Base-by-base conservation (phyloP, 2,888 invertebrate species). In the Rotaria magnacalcarata region DNA sequence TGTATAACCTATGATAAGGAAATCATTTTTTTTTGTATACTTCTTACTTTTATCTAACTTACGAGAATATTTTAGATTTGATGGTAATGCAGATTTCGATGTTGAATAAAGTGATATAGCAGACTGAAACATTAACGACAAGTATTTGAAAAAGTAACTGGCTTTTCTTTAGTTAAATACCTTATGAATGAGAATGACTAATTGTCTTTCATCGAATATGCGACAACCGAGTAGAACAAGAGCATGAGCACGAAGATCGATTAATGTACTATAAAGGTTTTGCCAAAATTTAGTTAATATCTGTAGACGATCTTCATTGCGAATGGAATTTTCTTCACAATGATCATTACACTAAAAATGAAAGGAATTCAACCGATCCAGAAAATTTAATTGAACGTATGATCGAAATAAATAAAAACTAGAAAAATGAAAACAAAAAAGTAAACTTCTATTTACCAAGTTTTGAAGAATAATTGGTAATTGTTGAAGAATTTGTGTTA, bases 181-280 rank as follows among this genome's bases (percentile, higher is more conserved):
- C 47, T 80, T 80, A 47, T 80, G 41, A n/a, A 80, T 47, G 5
- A 80, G 7, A 43, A 80, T 47, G 24, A 80, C 24, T 24, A 80
- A 47, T 24, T 80, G 43, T 80, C 47, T 16, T 80, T 80, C 75
- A 24, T 80, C 75, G 8, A 80, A 80, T 43, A 80, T 47, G 19
- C 75, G 41, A 80, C 41, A 80, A 47, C 75, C 75, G 8, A 24
- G 34, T 80, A 47, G 47, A 80, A 47, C 75, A 2, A 80, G 21
- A 47, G 75, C 43, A 43, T 80, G 41, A 24, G 75, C 75, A 21
- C 75, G 75, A 80, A 80, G 75, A 80, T 80, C 75, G 47, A 80
- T 80, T 41, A 80, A 80, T 80, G 75, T 80, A 80, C 47, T 47
- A n/a, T 80, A 80, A 43, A 80, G 43, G 47, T 80, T 80, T 80